A percentile compares a stretch with the other conserved stretches of the same genome.
Evolutionary conservation across 2,888 invertebrate species (phyloP).

Genomic region (Chrysolina oricalcia): DNA sequence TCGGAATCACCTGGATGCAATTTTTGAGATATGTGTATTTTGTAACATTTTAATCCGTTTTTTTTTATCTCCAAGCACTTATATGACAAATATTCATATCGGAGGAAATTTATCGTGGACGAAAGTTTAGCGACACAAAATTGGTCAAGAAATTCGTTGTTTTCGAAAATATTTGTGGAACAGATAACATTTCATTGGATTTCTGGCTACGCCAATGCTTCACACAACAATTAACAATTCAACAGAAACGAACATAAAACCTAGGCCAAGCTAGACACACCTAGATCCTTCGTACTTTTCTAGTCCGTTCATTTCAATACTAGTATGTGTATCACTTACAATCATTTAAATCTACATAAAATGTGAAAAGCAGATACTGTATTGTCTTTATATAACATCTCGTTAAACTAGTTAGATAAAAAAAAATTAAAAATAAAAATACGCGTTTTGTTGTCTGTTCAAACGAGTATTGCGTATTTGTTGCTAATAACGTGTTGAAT

Average conservation of each 20-base stretch:
- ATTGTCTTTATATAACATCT: slow-evolving; percentile 29
- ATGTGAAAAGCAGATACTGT: slow-evolving; percentile 17
- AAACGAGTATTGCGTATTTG: not conserved
- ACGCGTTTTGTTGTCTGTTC: not conserved
- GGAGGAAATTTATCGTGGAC: no score
- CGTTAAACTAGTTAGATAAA: not conserved
- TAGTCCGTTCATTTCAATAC: slow-evolving; percentile 23
- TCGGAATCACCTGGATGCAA: no score
- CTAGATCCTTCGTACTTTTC: slow-evolving; percentile 38
- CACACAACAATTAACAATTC: slow-evolving; percentile 21
- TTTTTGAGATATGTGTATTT: no score
- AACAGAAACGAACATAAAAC: slow-evolving; percentile 34
- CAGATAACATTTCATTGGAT: not conserved
- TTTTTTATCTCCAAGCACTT: no score
- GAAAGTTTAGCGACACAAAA: no score
- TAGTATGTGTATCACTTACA: slow-evolving; percentile 28
- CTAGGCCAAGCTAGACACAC: slow-evolving; percentile 28
- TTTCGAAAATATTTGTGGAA: no score
- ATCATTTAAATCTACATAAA: slow-evolving; percentile 29
- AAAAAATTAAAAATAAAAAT: not conserved
- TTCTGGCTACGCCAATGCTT: slow-evolving; percentile 23
- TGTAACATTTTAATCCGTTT: no score
- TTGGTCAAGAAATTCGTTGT: no score
- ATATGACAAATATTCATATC: no score
- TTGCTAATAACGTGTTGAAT: not conserved